Base-by-base conservation (phyloP, 2,888 invertebrate genomes). In the Rhimphoctona megacephalus region DNA sequence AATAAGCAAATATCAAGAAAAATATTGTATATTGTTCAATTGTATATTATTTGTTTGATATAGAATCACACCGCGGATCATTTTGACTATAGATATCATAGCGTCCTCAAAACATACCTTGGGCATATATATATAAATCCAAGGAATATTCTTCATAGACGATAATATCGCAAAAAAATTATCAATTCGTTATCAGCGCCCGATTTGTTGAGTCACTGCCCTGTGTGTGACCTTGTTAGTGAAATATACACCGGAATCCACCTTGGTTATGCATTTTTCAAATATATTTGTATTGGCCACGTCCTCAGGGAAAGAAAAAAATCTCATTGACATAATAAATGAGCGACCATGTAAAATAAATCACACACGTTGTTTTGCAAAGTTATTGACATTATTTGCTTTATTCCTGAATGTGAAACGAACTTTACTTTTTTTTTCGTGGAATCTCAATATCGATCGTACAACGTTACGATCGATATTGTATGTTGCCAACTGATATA, bases 201-300 rank as follows among this genome's bases (percentile, higher is more conserved):
- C 52, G 69, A 79, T 79, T 67, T n/a, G 43, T 22, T 57, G 39
- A 79, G 54, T 54, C 79, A 67, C 43, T 36, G 43, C n/a, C 66
- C 66, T 25, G 22, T 7, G 6, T 69, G 69, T 43, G 46, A 79
- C 79, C 79, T 79, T 70, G 70, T 46, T 43, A 33, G 33, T 61
- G 70, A 61, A 79, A 70, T 33, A 46, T 79, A 70, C 54, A 70
- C 43, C 43, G 17, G 30, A 43, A 5, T 57, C 33, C 70, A n/a
- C 43, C 39, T 67, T 46, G 69, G 25, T n/a, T 11, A 57, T 43
- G 9, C 25, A 43, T 57, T 43, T 78, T 52, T 33, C 2, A 49
- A 39, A 52, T 46, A 25, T 52, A 25, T 67, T 78, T 25, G 2
- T 7, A 17, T 43, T 54, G 33, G 22, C 49, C 49, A 17, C 33